These are phyloP conservation scores for Manis pentadactyla DNA, from an alignment of 2,797 vertebrate genomes.

Conservation along the genomic window DNA sequence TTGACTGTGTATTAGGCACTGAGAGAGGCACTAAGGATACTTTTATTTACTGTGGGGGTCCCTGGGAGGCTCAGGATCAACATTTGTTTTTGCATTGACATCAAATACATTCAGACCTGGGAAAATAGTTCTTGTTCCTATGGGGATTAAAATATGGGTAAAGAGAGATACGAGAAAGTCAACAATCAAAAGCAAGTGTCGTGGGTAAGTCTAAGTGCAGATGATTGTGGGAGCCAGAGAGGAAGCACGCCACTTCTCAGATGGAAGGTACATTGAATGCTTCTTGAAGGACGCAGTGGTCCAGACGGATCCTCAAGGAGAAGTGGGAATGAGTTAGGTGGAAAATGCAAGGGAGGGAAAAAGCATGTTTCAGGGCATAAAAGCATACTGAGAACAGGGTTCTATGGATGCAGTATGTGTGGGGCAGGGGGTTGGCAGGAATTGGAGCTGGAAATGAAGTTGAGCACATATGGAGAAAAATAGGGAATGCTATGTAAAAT, in stretches of 20 bases:
- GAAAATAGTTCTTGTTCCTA: neutral
- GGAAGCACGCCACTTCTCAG: neutral
- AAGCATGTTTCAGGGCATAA: neutral
- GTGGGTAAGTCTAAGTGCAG: neutral
- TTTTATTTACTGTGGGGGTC: neutral
- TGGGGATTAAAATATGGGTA: neutral
- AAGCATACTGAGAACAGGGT: neutral
- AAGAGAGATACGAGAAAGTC: neutral
- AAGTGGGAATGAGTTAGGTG: neutral
- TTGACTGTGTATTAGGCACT: neutral
- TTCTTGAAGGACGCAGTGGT: neutral
- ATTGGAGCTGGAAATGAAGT: neutral
- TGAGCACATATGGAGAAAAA: neutral
- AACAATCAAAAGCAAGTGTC: neutral
- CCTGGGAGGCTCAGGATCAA: neutral
- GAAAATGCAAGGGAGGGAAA: neutral
- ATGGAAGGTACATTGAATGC: neutral
- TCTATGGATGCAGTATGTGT: fast-evolving
- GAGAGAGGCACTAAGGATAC: neutral
- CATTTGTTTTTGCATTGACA: neutral
- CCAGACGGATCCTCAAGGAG: neutral
- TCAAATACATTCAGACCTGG: neutral
- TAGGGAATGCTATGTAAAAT: neutral
- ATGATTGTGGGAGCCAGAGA: neutral
- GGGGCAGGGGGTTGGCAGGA: neutral